Percentiles rank a stretch among this genome's conserved stretches.
These are phyloP conservation scores for Ecdyonurus torrentis DNA, from an alignment of 2,888 invertebrate genomes.

Conservation along the genomic window DNA sequence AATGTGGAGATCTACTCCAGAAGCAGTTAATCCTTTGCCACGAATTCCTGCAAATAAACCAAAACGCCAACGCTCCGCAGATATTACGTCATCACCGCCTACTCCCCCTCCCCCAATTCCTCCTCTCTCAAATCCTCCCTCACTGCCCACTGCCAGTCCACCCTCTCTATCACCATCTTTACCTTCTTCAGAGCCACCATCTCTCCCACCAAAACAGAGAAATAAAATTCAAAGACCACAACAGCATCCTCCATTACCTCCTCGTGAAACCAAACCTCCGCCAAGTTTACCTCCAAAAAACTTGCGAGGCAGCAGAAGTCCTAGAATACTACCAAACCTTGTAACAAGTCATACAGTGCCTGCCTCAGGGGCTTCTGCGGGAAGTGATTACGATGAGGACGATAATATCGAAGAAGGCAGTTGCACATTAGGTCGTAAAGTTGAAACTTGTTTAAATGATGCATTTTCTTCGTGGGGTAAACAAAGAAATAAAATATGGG, in stretches of 20 bases:
- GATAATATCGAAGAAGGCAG: conserved; percentile 2
- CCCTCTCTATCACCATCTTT: conserved; percentile 1
- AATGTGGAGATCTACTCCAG: neutral
- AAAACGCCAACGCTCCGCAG: neutral
- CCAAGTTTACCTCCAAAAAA: conserved; percentile 19
- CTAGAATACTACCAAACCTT: conserved; percentile 5
- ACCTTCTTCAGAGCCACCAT: neutral
- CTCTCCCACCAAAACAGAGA: conserved; percentile 5
- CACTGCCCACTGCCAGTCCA: neutral
- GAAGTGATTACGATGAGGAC: conserved; percentile 17
- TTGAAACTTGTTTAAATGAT: neutral
- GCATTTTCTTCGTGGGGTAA: conserved; percentile 15
- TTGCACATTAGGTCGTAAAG: neutral
- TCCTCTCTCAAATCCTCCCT: neutral
- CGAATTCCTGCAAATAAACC: neutral
- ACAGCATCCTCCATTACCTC: conserved; percentile 6
- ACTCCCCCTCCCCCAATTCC: conserved; percentile 4
- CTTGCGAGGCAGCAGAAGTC: conserved; percentile 13
- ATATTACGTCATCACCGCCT: neutral
- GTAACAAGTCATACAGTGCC: conserved; percentile 11
- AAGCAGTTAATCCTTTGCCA: neutral
- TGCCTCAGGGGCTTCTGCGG: conserved; percentile 35
- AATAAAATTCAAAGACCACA: neutral
- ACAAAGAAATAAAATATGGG: conserved; percentile 17
- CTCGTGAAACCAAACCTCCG: conserved; percentile 11